Conservation (phyloP, 2,113 vertebrate genomes). For the Coreoperca whiteheadi region DNA sequence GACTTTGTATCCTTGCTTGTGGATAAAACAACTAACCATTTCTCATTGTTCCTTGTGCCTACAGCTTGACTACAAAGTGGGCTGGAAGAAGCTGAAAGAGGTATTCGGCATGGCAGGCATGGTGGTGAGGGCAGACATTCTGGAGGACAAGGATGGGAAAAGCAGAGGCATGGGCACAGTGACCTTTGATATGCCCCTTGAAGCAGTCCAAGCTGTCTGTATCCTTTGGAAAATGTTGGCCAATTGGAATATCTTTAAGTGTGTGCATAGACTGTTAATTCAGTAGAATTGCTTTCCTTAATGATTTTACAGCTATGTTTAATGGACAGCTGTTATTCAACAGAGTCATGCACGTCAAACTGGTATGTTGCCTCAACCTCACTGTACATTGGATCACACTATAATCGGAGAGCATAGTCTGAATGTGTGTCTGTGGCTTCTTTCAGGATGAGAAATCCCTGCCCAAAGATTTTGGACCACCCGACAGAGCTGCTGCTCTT, state of each 20-base stretch:
- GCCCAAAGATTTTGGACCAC: constrained; percentile 95
- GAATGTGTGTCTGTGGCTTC: background rate
- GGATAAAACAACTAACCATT: background rate
- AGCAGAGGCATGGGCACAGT: constrained; percentile 97
- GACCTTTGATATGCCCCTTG: constrained; percentile 95
- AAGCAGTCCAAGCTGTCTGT: constrained; percentile 98
- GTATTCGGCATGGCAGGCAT: constrained; percentile 96
- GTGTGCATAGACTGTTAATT: background rate
- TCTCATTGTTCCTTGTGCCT: background rate
- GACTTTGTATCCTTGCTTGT: background rate
- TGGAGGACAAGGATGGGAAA: constrained; percentile 98
- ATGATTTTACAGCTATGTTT: constrained; percentile 91
- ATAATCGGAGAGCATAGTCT: background rate
- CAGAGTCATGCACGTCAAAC: constrained; percentile 97
- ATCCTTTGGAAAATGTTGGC: constrained; percentile 83
- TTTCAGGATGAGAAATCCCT: constrained; percentile 94
- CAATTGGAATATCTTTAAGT: background rate
- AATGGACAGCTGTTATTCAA: constrained; percentile 97
- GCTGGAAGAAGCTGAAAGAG: constrained; percentile 99
- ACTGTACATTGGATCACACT: background rate
- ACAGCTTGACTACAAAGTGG: constrained; percentile 98
- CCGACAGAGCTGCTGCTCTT: constrained; percentile 91
- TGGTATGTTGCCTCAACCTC: constrained; percentile 86
- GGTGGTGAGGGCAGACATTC: constrained; percentile 93
- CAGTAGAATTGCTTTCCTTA: constrained; percentile 79